A percentile compares a stretch with the other conserved stretches of the same genome.
Conservation (phyloP, 2,797 vertebrate genomes). For the Xerus rutilus region DNA sequence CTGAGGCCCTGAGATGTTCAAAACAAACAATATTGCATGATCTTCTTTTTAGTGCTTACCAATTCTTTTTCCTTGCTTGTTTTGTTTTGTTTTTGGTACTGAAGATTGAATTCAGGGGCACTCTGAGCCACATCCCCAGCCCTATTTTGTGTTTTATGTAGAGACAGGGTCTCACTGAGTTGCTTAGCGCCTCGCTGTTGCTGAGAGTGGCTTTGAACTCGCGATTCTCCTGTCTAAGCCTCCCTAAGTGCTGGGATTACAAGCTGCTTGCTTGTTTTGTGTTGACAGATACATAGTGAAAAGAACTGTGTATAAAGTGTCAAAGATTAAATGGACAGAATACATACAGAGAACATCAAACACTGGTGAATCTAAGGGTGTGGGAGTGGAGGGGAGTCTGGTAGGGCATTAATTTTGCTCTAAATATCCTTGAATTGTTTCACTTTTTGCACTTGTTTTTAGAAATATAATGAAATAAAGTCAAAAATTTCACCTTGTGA, state of each 20-base stretch:
- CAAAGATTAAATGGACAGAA: background rate
- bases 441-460: background rate
- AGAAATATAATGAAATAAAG: constrained; percentile 14
- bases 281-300: background rate
- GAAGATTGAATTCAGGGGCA: too few relatives aligned
- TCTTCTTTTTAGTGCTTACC: background rate
- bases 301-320: background rate
- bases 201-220: too few relatives aligned
- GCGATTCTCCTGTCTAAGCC: too few relatives aligned
- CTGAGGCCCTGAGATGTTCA: background rate
- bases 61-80: background rate
- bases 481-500: background rate
- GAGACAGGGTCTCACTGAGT: too few relatives aligned
- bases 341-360: background rate
- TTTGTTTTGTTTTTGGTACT: too few relatives aligned
- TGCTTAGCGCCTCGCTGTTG: too few relatives aligned
- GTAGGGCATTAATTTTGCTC: background rate
- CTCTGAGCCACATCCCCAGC: too few relatives aligned
- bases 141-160: too few relatives aligned
- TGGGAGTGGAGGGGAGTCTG: background rate
- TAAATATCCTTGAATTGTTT: constrained; percentile 6
- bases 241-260: too few relatives aligned
- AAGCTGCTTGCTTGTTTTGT: constrained; percentile 5
- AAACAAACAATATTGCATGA: background rate
- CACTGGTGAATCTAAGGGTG: background rate